Base-by-base conservation (phyloP, 2,888 invertebrate species). In the Ennomos quercinarius region DNA sequence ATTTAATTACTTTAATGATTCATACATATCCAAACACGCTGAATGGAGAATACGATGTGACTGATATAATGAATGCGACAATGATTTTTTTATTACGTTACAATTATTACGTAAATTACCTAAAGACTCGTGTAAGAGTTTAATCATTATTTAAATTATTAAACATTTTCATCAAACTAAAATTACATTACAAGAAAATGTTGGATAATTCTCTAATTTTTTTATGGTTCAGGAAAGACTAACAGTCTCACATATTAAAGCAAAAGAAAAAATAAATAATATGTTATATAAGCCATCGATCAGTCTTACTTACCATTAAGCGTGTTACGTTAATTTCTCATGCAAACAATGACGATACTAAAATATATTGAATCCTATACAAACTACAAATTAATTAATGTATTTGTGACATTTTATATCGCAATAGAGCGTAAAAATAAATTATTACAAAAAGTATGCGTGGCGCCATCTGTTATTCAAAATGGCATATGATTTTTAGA, bases 111-210 rank as follows among this genome's bases (percentile, higher is more conserved):
- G 85, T 84, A 75, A 71, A 76, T n/a, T 76, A 82, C 75, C 71
- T 68, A 72, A 73, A 74, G 36, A 46, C 50, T 49, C 43, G 41
- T 54, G 42, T 52, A 38, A 47, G 55, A 74, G 80, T 69, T 66
- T 69, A 60, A 77, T 81, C 88, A 89, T 89, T 87, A 89, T 86
- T 85, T 72, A 81, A 89, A 89, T 89, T 89, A 89, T 88, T 87
- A 89, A 89, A 86, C 62, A 68, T 64, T 17, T 44, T 55, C 4
- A n/a, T 34, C 27, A 27, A 10, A 39, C 2, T 43, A 48, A 48
- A 2, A n/a, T 27, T 5, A 6, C 6, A 27, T 27, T 27, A 17
- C 17, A 27, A 27, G 6, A 27, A 27, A 3, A 27, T 6, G 3
- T 27, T 27, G 3, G 27, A 27, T 6, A 6, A 27, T 6, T 27